Conservation (phyloP, 2,113 vertebrate genomes). For the Glaucomys volans region DNA sequence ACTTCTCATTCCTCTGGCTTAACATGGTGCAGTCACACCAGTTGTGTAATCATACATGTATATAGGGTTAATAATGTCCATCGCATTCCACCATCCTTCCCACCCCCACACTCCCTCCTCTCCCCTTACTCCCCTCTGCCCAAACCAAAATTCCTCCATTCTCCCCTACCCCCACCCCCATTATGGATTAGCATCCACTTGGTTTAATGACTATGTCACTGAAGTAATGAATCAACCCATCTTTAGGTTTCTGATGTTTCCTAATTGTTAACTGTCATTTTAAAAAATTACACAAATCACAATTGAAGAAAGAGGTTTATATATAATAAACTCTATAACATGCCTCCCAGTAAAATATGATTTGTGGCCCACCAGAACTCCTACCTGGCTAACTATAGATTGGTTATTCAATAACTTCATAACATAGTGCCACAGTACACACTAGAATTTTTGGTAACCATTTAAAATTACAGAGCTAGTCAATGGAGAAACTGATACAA, state of each 20-base stretch:
- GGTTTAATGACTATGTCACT: conserved; percentile 12
- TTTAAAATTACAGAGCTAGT: conserved; percentile 1
- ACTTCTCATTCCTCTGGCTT: no score
- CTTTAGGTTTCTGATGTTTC: neutral
- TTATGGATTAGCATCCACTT: neutral
- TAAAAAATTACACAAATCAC: neutral
- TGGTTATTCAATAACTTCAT: neutral
- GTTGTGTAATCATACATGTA: no score
- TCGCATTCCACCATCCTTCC: no score
- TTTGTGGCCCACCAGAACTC: neutral
- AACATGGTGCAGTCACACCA: no score
- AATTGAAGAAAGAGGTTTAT: neutral
- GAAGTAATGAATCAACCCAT: neutral
- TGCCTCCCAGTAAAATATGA: neutral
- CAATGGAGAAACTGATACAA: neutral
- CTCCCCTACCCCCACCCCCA: no score
- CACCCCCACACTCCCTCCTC: no score
- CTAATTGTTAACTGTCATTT: no score
- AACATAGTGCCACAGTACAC: neutral
- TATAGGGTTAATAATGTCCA: no score
- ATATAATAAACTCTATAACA: conserved; percentile 6
- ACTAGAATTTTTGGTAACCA: neutral
- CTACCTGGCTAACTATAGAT: neutral
- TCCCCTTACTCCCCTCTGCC: no score
- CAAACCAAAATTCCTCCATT: no score